phyloP scores from a whole-genome alignment of 2,113 vertebrate genomes.

The Empidonax traillii region DNA sequence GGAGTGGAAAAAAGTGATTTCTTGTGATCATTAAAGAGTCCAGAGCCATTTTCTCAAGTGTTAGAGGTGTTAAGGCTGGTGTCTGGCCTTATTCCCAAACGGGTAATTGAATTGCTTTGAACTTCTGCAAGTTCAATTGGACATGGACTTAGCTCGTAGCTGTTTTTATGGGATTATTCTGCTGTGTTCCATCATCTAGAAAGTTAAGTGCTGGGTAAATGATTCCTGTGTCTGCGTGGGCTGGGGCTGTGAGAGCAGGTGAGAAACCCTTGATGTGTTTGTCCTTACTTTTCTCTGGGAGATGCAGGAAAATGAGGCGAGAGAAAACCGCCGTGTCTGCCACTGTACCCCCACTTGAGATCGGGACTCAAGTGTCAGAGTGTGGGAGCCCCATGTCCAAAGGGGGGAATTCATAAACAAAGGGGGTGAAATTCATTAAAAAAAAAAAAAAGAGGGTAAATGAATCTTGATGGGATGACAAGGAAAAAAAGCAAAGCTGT shows the following conservation, averaged over 20 bases:
- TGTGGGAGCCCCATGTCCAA: neutral
- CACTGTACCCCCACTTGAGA: fast-evolving
- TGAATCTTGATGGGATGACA: neutral
- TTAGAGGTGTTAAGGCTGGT: slow-evolving; percentile 40
- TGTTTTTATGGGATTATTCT: slow-evolving; percentile 35
- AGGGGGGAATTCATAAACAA: neutral
- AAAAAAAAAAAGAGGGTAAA: neutral
- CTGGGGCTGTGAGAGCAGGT: neutral
- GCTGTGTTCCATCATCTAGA: slow-evolving; percentile 6
- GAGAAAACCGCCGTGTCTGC: neutral
- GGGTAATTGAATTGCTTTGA: slow-evolving; percentile 60
- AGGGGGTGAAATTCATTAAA: neutral
- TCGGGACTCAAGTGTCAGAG: neutral
- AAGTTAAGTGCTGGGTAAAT: neutral
- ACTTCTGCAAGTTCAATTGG: slow-evolving; percentile 42
- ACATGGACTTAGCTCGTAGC: neutral
- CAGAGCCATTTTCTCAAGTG: slow-evolving; percentile 47
- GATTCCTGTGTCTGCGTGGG: neutral
- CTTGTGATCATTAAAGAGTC: slow-evolving; percentile 34
- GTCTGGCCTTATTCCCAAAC: slow-evolving; percentile 55
- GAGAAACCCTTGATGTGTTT: neutral
- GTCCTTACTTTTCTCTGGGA: neutral
- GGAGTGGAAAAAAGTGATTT: slow-evolving; percentile 12
- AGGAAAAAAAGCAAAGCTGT: neutral
- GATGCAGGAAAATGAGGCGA: neutral